These are phyloP conservation scores for Drosophila nigromelanica DNA, from an alignment of 1,140 invertebrate genomes.

Conservation along the genomic window DNA sequence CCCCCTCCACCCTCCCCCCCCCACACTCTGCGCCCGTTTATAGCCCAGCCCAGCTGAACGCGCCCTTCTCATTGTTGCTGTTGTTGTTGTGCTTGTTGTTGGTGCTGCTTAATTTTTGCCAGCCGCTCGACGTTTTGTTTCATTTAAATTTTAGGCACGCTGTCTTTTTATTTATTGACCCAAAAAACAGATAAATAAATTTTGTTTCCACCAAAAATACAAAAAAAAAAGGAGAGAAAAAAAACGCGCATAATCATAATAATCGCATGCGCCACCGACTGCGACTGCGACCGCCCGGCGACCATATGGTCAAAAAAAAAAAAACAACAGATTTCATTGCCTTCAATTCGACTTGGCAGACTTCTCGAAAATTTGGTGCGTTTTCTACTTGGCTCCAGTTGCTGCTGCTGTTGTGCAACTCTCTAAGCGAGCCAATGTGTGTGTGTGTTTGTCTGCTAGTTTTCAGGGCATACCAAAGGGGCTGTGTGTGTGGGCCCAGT, in stretches of 20 bases:
- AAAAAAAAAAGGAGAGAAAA: constrained; percentile 26
- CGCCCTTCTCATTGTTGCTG: constrained; percentile 48
- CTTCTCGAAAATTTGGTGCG: constrained; percentile 43
- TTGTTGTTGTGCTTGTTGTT: background rate
- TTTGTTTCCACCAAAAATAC: constrained; percentile 56
- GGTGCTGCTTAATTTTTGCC: constrained; percentile 42
- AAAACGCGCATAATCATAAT: constrained; percentile 65
- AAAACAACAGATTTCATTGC: constrained; percentile 16
- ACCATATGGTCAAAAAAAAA: constrained; percentile 60
- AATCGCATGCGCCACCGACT: constrained; percentile 64
- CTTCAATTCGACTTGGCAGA: constrained; percentile 35
- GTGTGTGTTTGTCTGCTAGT: constrained; percentile 12
- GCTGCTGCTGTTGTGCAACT: constrained; percentile 35
- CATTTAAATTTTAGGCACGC: constrained; percentile 80
- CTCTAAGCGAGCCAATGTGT: background rate
- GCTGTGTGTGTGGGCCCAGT: constrained; percentile 5
- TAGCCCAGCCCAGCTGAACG: constrained; percentile 46
- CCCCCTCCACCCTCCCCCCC: background rate
- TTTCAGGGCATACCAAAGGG: constrained; percentile 17
- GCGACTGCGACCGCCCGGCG: constrained; percentile 31
- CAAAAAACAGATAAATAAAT: constrained; percentile 81
- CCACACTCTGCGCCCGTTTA: constrained; percentile 4
- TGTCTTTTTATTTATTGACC: constrained; percentile 78
- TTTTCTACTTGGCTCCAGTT: constrained; percentile 25
- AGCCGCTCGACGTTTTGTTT: constrained; percentile 44